Conservation (phyloP, 2,113 vertebrate genomes). For the Mesembrinibis cayennensis region DNA sequence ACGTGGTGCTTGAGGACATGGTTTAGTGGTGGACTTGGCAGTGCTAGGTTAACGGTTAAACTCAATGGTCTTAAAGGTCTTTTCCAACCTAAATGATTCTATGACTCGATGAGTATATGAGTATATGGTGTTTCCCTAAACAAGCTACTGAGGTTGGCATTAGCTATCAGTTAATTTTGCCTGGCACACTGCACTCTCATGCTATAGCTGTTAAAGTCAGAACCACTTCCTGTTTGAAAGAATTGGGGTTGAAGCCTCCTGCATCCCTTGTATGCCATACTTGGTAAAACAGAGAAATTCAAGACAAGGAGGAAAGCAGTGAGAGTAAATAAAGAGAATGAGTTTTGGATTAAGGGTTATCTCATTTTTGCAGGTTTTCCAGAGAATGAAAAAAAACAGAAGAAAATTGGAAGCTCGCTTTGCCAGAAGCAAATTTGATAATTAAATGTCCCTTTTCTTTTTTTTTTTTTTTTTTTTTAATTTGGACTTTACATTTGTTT, state of each 20-base stretch:
- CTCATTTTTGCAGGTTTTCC: conserved; percentile 22
- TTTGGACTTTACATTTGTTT: not conserved
- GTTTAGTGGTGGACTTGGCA: not conserved
- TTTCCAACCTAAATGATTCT: not conserved
- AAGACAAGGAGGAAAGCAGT: not conserved
- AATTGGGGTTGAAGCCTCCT: not conserved
- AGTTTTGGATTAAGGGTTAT: conserved; percentile 33
- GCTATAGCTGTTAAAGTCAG: not conserved
- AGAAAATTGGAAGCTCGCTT: not conserved
- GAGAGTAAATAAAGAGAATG: conserved; percentile 4
- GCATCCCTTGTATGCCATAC: not conserved
- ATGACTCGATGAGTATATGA: not conserved
- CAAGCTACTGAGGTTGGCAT: not conserved
- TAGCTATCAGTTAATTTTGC: not conserved
- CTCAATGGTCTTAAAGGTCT: not conserved
- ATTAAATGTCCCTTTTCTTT: not conserved
- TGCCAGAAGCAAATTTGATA: not conserved
- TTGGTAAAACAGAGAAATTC: not conserved
- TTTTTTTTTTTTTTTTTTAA: not conserved
- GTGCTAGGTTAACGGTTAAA: not conserved
- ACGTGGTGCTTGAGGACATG: too few species aligned
- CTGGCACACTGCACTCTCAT: not conserved
- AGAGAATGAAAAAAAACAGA: not conserved
- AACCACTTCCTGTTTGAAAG: not conserved
- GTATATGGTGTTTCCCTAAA: not conserved